Base-by-base conservation (phyloP, 2,888 invertebrate genomes). In the Dioctria linearis region DNA sequence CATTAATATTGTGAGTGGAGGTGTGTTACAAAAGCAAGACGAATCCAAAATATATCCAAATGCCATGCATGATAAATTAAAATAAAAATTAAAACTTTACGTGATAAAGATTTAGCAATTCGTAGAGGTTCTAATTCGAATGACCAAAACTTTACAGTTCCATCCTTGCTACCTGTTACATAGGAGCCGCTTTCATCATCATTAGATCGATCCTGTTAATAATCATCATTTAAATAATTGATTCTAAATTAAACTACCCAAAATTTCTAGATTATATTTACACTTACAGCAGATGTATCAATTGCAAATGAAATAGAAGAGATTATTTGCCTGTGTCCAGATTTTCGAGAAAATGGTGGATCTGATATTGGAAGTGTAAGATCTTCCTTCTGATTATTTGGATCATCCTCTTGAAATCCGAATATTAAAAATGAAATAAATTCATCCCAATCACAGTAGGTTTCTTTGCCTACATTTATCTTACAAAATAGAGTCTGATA, bases 111-210 rank as follows among this genome's bases (percentile, higher is more conserved):
- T 84, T 89, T 90, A 0, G 92, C 92, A 9, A 91, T 91, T 80
- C 93, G 90, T 83, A 93, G 89, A 75, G 92, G 90, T n/a, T 91
- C 90, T 90, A 95, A 91, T 84, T 94, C 93, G 13, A 93, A 87
- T 0, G 93, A 91, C 95, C 95, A 96, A 88, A 94, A 94, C 86
- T 94, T 94, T 83, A 96, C 91, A 84, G 91, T 90, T 0, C 96
- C 96, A 85, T 95, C 95, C 84, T 92, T 92, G 85, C 95, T 95
- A 46, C 92, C 92, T 0, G 95, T 94, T 82, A 95, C 87, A 88
- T 95, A 95, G 84, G 91, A 91, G 63, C 95, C 95, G 81, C 92
- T 91, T 83, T 91, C 90, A 83, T 92, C 67, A 54, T 65, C 3
- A 81, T 39, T 8, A 25, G 25, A 25, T 25, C n/a, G 9, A 43